Base-by-base conservation (phyloP, 2,113 vertebrate genomes). In the Hepsetus odoe region DNA sequence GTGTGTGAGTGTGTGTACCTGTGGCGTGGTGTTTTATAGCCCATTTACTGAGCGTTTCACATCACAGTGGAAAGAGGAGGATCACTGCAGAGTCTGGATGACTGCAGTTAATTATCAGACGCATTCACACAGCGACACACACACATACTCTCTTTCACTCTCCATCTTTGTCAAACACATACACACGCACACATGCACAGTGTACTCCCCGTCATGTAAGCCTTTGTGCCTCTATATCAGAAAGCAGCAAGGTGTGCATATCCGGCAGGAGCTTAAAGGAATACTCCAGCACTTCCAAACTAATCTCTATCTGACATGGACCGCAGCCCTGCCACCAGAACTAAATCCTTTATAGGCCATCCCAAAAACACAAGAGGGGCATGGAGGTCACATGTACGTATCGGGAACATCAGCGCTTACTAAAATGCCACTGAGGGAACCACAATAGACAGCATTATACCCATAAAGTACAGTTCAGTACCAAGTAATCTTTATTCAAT, bases 41-140 rank as follows among this genome's bases (percentile, higher is more conserved):
- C 82, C 77, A 69, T 89, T 86, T 89, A 87, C 91, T 86, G 88
- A 81, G 80, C 72, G 20, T 82, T 87, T 83, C 76, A 73, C 78
- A 86, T 72, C 88, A 80, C 85, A 88, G 87, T 79, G 22, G 87
- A 53, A 35, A 38, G 64, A 22, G 18, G 42, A 67, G 26, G 38
- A 59, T 59, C n/a, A 80, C 38, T 35, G 40, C 46, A 46, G 46
- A 26, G 71, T 46, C 30, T 32, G 4, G 49, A 22, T 42, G 24
- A 40, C 59, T 38, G 18, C 22, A 68, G 49, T 68, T 76, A 56
- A 58, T 58, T 58, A 35, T 46, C 13, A 68, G 74, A 67, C 69
- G 49, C 24, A 68, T 12, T 67, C 80, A 69, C 65, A 49, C 68
- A 32, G 61, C 61, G 64, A 55, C 67, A 76, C 56, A 76, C 80